These are phyloP conservation scores for Todus mexicanus DNA, from an alignment of 2,797 vertebrate genomes.

Conservation along the genomic window DNA sequence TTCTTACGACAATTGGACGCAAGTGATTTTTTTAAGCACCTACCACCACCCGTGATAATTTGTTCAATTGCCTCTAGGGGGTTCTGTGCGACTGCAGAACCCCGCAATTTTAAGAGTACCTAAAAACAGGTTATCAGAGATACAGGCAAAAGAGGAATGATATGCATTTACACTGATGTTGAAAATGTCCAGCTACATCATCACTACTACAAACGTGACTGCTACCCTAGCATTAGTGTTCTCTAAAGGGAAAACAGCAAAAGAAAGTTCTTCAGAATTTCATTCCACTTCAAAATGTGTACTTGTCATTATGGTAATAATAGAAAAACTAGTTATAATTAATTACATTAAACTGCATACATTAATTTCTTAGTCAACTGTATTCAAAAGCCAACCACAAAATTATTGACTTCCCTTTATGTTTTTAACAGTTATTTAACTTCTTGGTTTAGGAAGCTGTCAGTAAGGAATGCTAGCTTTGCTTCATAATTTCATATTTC, in stretches of 20 bases:
- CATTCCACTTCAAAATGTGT: background rate
- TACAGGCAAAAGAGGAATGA: background rate
- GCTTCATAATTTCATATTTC: background rate
- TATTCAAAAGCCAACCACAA: background rate
- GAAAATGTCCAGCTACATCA: background rate
- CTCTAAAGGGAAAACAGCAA: background rate
- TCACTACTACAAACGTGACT: background rate
- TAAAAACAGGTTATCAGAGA: background rate
- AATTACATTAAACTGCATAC: background rate
- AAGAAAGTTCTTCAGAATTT: background rate
- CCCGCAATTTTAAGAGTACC: background rate
- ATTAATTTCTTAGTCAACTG: background rate
- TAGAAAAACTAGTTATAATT: background rate
- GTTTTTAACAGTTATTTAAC: background rate
- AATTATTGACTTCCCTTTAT: background rate
- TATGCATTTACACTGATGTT: background rate
- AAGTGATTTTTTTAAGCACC: constrained; percentile 17
- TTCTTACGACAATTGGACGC: constrained; percentile 4
- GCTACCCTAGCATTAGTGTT: background rate
- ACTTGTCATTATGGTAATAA: background rate
- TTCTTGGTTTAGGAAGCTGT: background rate
- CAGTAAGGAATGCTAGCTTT: background rate
- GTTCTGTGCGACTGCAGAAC: constrained; percentile 50
- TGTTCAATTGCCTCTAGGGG: constrained; percentile 26
- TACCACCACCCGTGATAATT: background rate